Evolutionary conservation across 2,888 invertebrate species (phyloP).

Genomic region (Tortrix viridana): DNA sequence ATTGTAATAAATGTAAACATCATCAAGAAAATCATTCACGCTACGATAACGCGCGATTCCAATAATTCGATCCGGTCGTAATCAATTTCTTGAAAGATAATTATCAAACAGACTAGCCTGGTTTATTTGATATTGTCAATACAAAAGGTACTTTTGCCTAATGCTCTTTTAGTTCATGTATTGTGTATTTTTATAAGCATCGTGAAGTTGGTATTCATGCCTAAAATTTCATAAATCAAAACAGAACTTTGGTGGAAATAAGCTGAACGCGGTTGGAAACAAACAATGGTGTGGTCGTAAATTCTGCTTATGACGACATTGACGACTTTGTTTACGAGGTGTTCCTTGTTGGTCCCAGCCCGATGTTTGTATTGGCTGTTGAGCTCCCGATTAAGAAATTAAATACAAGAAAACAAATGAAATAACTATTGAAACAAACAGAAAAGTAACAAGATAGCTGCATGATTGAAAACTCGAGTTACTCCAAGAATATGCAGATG

Average conservation of each 20-base stretch:
- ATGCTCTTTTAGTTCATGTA: no score
- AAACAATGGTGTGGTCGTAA: conserved; percentile 57
- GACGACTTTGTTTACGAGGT: conserved; percentile 50
- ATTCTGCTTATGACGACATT: conserved; percentile 51
- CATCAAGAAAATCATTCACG: conserved; percentile 26
- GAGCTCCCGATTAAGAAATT: conserved; percentile 52
- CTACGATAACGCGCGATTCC: conserved; percentile 1
- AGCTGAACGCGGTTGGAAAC: conserved; percentile 44
- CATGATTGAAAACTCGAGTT: conserved; percentile 12
- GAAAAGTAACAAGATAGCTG: not conserved
- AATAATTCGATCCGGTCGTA: not conserved
- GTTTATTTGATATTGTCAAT: no score
- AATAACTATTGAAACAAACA: not conserved
- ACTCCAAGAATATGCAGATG: conserved; percentile 15
- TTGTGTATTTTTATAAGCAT: not conserved
- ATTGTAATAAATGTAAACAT: conserved; percentile 22
- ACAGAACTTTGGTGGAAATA: conserved; percentile 41
- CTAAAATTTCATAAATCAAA: conserved; percentile 43
- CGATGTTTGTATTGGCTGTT: conserved; percentile 48
- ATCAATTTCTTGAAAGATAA: not conserved
- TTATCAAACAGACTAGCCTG: no score
- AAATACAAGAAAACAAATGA: conserved; percentile 30
- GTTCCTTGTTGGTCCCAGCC: conserved; percentile 42
- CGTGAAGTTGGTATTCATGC: not conserved
- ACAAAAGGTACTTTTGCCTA: no score